Evolutionary conservation across 2,888 invertebrate species (phyloP), one percentile per base, ranked within the genome.

Genomic region (Panzeria rudis): DNA sequence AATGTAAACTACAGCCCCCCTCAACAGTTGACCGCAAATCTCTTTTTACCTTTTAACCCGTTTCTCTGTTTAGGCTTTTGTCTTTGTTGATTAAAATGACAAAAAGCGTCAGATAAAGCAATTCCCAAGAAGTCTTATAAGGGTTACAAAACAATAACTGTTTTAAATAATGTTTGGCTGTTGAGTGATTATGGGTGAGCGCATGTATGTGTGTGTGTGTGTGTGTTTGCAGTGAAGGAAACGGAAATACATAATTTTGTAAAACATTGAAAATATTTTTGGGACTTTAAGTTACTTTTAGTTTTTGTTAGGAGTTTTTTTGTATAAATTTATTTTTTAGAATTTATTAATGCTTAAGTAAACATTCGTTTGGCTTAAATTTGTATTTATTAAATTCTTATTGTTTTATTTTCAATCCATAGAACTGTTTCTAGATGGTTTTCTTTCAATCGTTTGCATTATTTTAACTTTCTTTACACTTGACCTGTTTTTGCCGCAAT

Each of bases 401-500:
- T 69, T 69, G 69, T 68, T 77, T 77, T 44, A 47, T 20, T 38
- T 71, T n/a, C 62, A 54, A 71, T 71, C 54, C 15, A 44, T 54
- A 41, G 13, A 68, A 23, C 5, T 15, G 4, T 50, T 71, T 62
- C 41, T 17, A 44, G 29, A 35, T 52, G 52, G 0, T 76, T 8
- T 29, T 41, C 44, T 54, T 54, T 4, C 11, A 38, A 38, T 11
- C 11, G 0, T 32, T 64, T 72, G 35, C 38, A 25, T 35, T 20
- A 35, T 71, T 62, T 41, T 4, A 44, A 50, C 13, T 61, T 54
- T 44, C 3, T 62, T 73, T 59, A 73, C 73, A 32, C 66, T 68
- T 73, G 80, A 80, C 73, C 73, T 73, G 50, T 73, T 80, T 80
- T 52, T 2, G 20, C 32, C n/a, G 52, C 69, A 71, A 59, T 50